Evolutionary conservation across 2,113 vertebrate species (phyloP), one percentile per base, ranked within the genome.

Genomic region (Myiopsitta monachus): DNA sequence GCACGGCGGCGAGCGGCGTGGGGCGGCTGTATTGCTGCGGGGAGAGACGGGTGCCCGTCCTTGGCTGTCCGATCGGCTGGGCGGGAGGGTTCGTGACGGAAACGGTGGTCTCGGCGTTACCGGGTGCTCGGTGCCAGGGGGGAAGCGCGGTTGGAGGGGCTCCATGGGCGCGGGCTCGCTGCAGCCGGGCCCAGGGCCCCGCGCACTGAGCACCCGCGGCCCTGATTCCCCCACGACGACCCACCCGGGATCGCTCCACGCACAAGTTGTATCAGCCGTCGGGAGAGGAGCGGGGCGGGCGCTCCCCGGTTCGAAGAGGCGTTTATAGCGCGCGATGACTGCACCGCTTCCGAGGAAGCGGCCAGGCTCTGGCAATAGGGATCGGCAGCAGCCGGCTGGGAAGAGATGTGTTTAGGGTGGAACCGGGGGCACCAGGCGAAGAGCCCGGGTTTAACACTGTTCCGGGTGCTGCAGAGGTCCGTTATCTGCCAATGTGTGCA

Each of bases 1-100:
- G 12, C 61, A 24, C 77, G 38, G 67, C 36, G 14, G 93, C 79
- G 74, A 70, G 95, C 83, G 93, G 59, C 88, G 97, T 92, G 95
- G 91, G 94, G 83, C 33, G 62, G 67, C 64, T 26, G 59, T 80
- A 63, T 44, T 44, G 74, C 90, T 69, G 31, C 44, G 68, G 61
- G 82, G 24, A 31, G 38, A 88, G 68, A 89, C 57, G 84, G 10
- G 21, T 8, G 51, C 38, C 49, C 14, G 89, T 77, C 94, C 77
- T 94, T 84, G 46, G 51, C 33, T 67, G 85, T 55, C 79, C 33
- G 78, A 76, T 27, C 26, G 54, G 47, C n/a, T 30, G 8, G 77
- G 44, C 39, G 80, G 61, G 85, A n/a, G 68, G 94, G 92, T 95
- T 92, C 31, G 82, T 14, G n/a, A 38, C 10, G 62, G 49, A 57